Evolutionary conservation across 2,113 vertebrate species (phyloP), one percentile per base, ranked within the genome.

Genomic region (Mixornis gularis): DNA sequence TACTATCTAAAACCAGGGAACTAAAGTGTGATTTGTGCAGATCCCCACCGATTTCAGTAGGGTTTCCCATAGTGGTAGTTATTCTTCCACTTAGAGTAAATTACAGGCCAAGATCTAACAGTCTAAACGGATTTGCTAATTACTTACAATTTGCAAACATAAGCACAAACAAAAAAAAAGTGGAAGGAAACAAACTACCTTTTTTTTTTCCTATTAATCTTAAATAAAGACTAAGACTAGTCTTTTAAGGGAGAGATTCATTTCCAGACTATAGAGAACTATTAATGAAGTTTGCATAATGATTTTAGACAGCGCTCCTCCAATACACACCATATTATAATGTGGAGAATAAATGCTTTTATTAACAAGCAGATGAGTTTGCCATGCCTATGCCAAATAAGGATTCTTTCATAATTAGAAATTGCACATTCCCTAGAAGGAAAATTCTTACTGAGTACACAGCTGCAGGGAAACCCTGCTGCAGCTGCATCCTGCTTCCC

Each of bases 291-390:
- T 53, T 87, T 76, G 41, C 29, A 48, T 59, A 63, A 87, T 63
- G 16, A 85, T 56, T 93, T 92, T 44, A 74, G 24, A 85, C 44
- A 78, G 30, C 24, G 77, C 27, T 79, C 80, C 49, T 85, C 30
- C 64, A 77, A 56, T 25, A 85, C 30, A 55, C 20, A 62, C 32
- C 26, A 52, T 65, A 89, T 34, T 68, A 79, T 48, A 92, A 93
- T 46, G 24, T 44, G 41, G 51, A 91, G 32, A 85, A 87, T 58
- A 91, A 94, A 95, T 76, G 51, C 9, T 83, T 89, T 81, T 82
- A 69, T 90, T 91, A 92, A 79, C 46, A 91, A 87, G 55, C 48
- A 85, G 70, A 94, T 85, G 70, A 95, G 68, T 40, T 79, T 94
- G 49, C 38, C 60, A 85, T 82, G 87, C 20, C 49, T 73, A 25